Evolutionary conservation across 2,888 invertebrate genomes (phyloP).

Genomic region (Shargacucullia verbasci): DNA sequence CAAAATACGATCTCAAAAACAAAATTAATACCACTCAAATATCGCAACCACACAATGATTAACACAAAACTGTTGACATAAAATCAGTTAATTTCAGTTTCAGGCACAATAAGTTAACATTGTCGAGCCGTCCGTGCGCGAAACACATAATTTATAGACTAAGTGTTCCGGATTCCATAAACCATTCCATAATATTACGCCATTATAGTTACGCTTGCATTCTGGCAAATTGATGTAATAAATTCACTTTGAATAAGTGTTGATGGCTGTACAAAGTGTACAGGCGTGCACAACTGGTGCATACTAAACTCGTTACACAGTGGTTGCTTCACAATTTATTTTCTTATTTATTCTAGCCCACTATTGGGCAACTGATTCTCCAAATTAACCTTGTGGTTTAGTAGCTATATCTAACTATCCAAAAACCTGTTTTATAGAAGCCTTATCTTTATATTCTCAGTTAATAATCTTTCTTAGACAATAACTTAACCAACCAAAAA

Average conservation of each 20-base stretch:
- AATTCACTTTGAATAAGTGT: conserved; percentile 35
- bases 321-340: background rate
- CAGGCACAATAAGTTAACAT: conserved; percentile 21
- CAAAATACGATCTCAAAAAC: background rate
- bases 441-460: too few relatives aligned
- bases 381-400: too few relatives aligned
- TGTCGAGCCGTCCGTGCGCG: conserved; percentile 44
- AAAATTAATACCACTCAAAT: background rate
- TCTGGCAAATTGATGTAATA: conserved; percentile 51
- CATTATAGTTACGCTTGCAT: conserved; percentile 46
- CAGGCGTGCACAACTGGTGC: conserved; percentile 20
- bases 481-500: too few relatives aligned
- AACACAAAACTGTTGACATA: background rate
- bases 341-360: too few relatives aligned
- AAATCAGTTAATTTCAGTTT: conserved; percentile 21
- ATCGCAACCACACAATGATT: background rate
- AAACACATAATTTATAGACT: conserved; percentile 53
- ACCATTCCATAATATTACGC: conserved; percentile 58
- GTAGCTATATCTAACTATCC: too few relatives aligned
- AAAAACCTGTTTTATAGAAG: too few relatives aligned
- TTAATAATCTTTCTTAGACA: too few relatives aligned
- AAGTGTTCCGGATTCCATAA: conserved; percentile 58
- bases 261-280: conserved; percentile 27
- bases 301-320: background rate
- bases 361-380: too few relatives aligned